phyloP scores from a whole-genome alignment of 2,113 vertebrate genomes.

The Amblyopsis rosae region DNA sequence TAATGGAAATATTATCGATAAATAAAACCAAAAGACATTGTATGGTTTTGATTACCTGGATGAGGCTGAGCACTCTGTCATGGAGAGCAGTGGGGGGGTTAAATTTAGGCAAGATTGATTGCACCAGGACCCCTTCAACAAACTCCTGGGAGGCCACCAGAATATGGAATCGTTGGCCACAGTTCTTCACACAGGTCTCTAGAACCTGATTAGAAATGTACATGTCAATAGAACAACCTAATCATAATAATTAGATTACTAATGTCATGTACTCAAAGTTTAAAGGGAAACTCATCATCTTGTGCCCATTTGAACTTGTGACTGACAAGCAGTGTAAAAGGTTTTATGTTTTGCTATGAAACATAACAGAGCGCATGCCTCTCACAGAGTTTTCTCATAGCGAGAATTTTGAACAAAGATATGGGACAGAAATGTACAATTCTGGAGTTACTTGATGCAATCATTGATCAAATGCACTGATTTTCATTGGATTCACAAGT shows the following conservation, averaged over 20 bases:
- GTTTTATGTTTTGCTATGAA: not conserved
- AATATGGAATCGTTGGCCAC: slow-evolving; percentile 91
- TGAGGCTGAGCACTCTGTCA: slow-evolving; percentile 91
- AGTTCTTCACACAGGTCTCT: slow-evolving; percentile 97
- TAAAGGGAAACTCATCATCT: too few relatives aligned
- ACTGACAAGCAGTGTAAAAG: not conserved
- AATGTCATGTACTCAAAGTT: too few relatives aligned
- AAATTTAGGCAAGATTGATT: slow-evolving; percentile 91
- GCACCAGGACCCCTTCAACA: slow-evolving; percentile 91
- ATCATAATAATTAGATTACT: too few relatives aligned
- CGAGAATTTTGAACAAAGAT: too few relatives aligned
- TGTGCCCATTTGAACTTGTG: not conserved
- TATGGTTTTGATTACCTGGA: slow-evolving; percentile 82
- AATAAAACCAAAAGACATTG: too few relatives aligned
- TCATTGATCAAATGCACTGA: too few relatives aligned
- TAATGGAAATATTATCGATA: too few relatives aligned
- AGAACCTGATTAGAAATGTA: slow-evolving; percentile 79
- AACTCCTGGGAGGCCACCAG: slow-evolving; percentile 90
- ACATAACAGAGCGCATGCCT: not conserved
- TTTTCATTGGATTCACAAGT: too few relatives aligned
- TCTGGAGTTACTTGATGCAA: too few relatives aligned
- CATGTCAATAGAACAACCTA: too few relatives aligned
- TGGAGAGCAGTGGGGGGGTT: slow-evolving; percentile 89
- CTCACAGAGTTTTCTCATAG: too few relatives aligned
- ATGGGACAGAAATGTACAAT: too few relatives aligned